These are phyloP conservation scores for Formica aserva DNA, from an alignment of 2,888 invertebrate species.

Conservation along the genomic window DNA sequence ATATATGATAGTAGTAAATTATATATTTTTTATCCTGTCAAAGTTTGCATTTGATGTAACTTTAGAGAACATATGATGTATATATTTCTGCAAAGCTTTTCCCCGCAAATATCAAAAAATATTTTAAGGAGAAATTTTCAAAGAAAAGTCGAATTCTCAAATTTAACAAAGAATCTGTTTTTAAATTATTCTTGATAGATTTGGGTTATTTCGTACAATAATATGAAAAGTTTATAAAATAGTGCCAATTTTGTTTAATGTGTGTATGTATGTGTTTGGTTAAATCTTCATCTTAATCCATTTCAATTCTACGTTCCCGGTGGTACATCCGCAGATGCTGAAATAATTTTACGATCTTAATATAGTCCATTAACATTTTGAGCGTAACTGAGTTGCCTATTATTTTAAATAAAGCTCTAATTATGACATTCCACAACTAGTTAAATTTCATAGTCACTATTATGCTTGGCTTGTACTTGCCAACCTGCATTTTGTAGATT, in stretches of 20 bases:
- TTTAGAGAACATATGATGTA: not conserved
- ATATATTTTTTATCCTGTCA: not conserved
- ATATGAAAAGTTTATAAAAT: not conserved
- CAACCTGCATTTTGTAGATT: not conserved
- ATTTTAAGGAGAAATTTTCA: not conserved
- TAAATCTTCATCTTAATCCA: not conserved
- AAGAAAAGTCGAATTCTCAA: constrained; percentile 1
- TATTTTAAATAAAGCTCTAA: constrained; percentile 2
- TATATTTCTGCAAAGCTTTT: not conserved
- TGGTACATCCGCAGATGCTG: not conserved
- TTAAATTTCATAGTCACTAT: constrained; percentile 3
- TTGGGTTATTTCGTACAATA: not conserved
- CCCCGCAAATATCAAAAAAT: not conserved
- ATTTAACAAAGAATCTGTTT: not conserved
- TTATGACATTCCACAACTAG: not conserved
- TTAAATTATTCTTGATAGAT: not conserved
- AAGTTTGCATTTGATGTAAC: not conserved
- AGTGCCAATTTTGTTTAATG: not conserved
- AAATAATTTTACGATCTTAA: constrained; percentile 20
- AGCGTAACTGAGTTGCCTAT: not conserved
- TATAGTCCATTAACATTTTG: constrained; percentile 7
- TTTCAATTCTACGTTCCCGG: not conserved
- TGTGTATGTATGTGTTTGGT: not conserved
- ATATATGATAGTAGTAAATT: not conserved
- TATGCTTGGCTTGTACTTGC: not conserved